phyloP scores from a whole-genome alignment of 2,113 vertebrate species.

The Pandion haliaetus region DNA sequence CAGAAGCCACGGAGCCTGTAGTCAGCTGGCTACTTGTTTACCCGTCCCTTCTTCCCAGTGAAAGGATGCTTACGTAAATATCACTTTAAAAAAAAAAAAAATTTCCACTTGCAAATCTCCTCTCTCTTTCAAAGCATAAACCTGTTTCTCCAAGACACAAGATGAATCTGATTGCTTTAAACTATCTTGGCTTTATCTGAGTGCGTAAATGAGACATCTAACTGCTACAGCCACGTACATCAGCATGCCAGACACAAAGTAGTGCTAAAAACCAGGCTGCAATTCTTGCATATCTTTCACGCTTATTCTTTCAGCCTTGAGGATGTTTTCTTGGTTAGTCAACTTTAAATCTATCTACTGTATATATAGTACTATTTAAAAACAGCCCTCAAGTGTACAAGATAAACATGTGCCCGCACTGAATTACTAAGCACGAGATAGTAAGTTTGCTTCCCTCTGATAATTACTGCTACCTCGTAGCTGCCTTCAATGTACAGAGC shows the following conservation, averaged over 20 bases:
- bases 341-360: conserved; percentile 41
- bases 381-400: conserved; percentile 42
- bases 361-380: conserved; percentile 19
- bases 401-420: conserved; percentile 36
- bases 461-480: background rate
- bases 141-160: background rate
- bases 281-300: background rate
- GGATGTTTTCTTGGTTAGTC: conserved; percentile 54
- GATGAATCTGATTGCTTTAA: background rate
- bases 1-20: background rate
- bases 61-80: background rate
- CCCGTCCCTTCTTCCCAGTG: background rate
- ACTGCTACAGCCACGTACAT: background rate
- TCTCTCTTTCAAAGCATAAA: background rate
- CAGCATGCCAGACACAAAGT: background rate
- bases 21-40: background rate
- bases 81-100: background rate
- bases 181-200: conserved; percentile 13
- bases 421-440: conserved; percentile 41
- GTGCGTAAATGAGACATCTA: background rate
- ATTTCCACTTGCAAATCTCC: background rate
- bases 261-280: background rate
- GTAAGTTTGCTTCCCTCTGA: background rate
- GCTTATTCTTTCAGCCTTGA: background rate
- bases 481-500: background rate